Percentiles rank a stretch among this genome's conserved stretches.
Conservation (phyloP, 2,888 invertebrate species). For the Leuctra nigra region DNA sequence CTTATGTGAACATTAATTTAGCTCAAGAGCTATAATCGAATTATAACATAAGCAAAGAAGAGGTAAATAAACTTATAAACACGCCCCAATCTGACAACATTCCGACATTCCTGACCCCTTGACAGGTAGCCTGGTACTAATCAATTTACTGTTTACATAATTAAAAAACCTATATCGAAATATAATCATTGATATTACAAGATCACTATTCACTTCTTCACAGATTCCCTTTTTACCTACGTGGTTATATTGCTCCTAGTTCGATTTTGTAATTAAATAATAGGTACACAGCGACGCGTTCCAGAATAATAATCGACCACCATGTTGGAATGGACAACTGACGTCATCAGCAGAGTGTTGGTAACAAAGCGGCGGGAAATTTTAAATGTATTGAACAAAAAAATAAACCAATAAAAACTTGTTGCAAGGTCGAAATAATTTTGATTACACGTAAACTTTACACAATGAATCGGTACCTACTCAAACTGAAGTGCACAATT, state of each 20-base stretch:
- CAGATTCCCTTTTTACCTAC: neutral
- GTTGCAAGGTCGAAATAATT: no score
- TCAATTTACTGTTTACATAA: neutral
- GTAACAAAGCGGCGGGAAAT: no score
- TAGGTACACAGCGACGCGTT: conserved; percentile 20
- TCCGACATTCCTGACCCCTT: conserved; percentile 1
- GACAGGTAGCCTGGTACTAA: neutral
- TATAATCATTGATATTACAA: neutral
- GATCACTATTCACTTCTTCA: neutral
- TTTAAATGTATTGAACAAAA: no score
- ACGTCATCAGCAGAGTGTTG: no score
- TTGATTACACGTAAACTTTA: no score
- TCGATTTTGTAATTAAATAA: conserved; percentile 8
- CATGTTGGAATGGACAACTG: no score
- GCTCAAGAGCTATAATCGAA: no score
- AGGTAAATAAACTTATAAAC: conserved; percentile 5
- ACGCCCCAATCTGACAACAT: conserved; percentile 11
- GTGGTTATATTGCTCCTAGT: neutral
- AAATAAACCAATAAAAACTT: no score
- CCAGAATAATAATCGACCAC: conserved; percentile 22
- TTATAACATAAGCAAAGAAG: no score
- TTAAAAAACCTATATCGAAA: neutral
- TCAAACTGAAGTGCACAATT: no score
- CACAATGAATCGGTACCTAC: no score
- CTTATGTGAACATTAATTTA: no score